A percentile compares a stretch with the other conserved stretches of the same genome.
These are phyloP conservation scores for Theocolax elegans DNA, from an alignment of 1,140 invertebrate species.

Conservation along the genomic window DNA sequence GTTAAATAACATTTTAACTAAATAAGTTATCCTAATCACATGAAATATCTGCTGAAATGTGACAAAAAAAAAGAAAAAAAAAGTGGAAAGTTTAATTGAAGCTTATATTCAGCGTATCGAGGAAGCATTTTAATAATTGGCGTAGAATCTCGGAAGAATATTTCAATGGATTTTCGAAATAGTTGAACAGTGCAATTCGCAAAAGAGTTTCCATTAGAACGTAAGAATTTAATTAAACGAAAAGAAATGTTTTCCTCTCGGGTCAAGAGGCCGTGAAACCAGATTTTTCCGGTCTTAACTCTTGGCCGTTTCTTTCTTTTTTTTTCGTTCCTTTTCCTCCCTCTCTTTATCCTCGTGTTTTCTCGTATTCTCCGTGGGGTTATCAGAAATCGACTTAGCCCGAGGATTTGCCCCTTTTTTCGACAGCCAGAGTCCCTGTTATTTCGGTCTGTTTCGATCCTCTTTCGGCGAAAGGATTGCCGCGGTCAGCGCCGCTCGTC, in stretches of 20 bases:
- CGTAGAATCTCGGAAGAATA: neutral
- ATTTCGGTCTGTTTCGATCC: conserved; percentile 17
- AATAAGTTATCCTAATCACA: too few species aligned
- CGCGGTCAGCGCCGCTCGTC: conserved; percentile 1
- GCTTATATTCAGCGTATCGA: neutral
- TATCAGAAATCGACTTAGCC: conserved; percentile 37
- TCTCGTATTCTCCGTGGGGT: neutral
- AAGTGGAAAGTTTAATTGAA: neutral
- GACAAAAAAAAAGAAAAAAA: neutral
- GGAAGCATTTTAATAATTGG: conserved; percentile 31
- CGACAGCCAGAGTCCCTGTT: neutral
- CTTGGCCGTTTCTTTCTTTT: neutral
- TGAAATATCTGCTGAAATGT: neutral
- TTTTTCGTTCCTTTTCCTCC: conserved; percentile 17
- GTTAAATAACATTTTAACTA: too few species aligned
- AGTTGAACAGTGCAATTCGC: conserved; percentile 17
- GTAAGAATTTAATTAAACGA: conserved; percentile 42
- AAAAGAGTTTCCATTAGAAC: conserved; percentile 28
- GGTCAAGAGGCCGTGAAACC: conserved; percentile 29
- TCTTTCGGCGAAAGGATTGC: conserved; percentile 14
- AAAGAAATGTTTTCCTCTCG: conserved; percentile 28
- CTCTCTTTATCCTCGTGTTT: neutral
- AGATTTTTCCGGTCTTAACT: conserved; percentile 26
- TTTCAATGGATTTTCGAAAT: conserved; percentile 25
- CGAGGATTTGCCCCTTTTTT: conserved; percentile 19